Percentiles rank a stretch among this genome's conserved stretches.
These are phyloP conservation scores for Lasiommata megera DNA, from an alignment of 2,888 invertebrate species.

Conservation along the genomic window DNA sequence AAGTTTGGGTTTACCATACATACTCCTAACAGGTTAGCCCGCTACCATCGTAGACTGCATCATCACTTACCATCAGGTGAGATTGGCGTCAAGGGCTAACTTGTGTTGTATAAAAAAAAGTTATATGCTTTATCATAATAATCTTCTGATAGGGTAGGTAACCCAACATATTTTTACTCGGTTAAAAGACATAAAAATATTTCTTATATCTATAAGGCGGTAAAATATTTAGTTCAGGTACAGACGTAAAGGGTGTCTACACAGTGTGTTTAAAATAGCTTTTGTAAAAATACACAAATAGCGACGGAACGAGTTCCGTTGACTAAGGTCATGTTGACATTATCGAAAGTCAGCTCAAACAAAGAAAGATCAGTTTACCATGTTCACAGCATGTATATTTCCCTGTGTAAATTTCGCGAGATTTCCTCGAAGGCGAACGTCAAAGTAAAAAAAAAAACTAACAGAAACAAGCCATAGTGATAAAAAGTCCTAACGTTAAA, in stretches of 20 bases:
- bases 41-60: too few relatives aligned
- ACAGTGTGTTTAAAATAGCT: constrained; percentile 35
- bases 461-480: background rate
- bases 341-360: constrained; percentile 75
- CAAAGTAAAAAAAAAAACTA: constrained; percentile 18
- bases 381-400: constrained; percentile 66
- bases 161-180: too few relatives aligned
- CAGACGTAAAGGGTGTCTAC: background rate
- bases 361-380: constrained; percentile 46
- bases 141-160: too few relatives aligned
- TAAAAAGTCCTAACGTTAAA: too few relatives aligned
- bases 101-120: too few relatives aligned
- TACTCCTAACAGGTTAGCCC: too few relatives aligned
- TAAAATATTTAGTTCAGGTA: background rate
- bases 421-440: constrained; percentile 31
- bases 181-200: background rate
- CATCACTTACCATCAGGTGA: too few relatives aligned
- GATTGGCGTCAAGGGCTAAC: too few relatives aligned
- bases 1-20: too few relatives aligned
- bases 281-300: constrained; percentile 60
- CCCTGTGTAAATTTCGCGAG: constrained; percentile 55
- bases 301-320: constrained; percentile 67
- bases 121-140: too few relatives aligned
- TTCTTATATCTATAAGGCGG: background rate
- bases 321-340: constrained; percentile 68